A percentile compares a stretch with the other conserved stretches of the same genome.
These are phyloP conservation scores for Colistium nudipinnis DNA, from an alignment of 2,113 vertebrate species.

Conservation along the genomic window DNA sequence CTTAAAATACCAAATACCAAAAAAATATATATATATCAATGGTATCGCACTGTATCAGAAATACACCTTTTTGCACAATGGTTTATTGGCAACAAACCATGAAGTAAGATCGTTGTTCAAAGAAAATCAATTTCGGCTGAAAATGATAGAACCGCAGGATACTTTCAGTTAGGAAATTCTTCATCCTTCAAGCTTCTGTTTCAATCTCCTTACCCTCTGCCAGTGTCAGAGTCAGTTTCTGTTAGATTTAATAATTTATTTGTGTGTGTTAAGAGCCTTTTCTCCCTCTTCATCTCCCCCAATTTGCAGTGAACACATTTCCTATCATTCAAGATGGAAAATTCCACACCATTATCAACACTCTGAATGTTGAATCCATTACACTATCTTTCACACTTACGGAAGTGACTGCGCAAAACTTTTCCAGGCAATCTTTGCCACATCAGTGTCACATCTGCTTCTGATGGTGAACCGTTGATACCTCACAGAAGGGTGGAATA, in stretches of 20 bases:
- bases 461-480: slow-evolving; percentile 50
- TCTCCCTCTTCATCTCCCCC: slow-evolving; percentile 13
- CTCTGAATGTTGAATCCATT: neutral
- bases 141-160: slow-evolving; percentile 65
- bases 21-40: slow-evolving; percentile 36
- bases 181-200: slow-evolving; percentile 42
- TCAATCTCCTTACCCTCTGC: slow-evolving; percentile 11
- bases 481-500: slow-evolving; percentile 37
- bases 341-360: slow-evolving; percentile 31
- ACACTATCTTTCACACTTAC: slow-evolving; percentile 6
- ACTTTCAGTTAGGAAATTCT: slow-evolving; percentile 46
- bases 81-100: slow-evolving; percentile 60
- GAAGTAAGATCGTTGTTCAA: slow-evolving; percentile 55
- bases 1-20: slow-evolving; percentile 47
- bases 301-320: slow-evolving; percentile 35
- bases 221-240: slow-evolving; percentile 32
- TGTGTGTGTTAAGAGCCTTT: neutral
- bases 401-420: neutral
- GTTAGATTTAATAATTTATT: slow-evolving; percentile 10
- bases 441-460: slow-evolving; percentile 29
- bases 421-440: slow-evolving; percentile 15
- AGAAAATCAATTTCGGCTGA: slow-evolving; percentile 61
- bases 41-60: slow-evolving; percentile 47
- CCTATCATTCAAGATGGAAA: neutral
- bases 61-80: slow-evolving; percentile 47